phyloP scores from a whole-genome alignment of 2,888 invertebrate genomes.

The Drosophila nr. fundita region DNA sequence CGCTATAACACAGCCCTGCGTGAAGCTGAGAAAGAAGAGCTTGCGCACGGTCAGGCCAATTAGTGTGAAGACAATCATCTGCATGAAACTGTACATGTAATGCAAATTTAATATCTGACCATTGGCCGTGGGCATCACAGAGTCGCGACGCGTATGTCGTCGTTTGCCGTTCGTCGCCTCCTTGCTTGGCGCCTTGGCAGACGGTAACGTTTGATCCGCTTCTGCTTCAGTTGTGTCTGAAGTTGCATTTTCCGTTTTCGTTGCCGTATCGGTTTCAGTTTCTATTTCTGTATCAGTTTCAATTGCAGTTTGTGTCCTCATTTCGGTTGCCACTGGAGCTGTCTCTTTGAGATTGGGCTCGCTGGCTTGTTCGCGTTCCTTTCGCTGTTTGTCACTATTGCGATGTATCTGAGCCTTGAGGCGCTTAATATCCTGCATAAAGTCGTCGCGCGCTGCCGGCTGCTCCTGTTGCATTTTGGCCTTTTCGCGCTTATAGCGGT shows the following conservation, averaged over 20 bases:
- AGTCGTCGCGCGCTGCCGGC: constrained; percentile 76
- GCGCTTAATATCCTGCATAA: constrained; percentile 83
- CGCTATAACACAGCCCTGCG: constrained; percentile 87
- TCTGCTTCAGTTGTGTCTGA: constrained; percentile 16
- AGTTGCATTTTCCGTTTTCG: background rate
- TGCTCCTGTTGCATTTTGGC: constrained; percentile 74
- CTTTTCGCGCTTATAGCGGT: constrained; percentile 82
- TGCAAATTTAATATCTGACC: constrained; percentile 72
- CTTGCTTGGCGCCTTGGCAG: constrained; percentile 29
- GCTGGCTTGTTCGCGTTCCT: constrained; percentile 60
- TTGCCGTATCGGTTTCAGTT: constrained; percentile 1
- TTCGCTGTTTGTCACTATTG: constrained; percentile 73
- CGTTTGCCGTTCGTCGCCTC: constrained; percentile 39
- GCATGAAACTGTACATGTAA: constrained; percentile 89
- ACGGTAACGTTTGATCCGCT: constrained; percentile 49
- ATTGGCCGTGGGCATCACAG: constrained; percentile 55
- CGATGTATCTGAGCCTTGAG: constrained; percentile 83
- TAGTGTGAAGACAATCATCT: constrained; percentile 88
- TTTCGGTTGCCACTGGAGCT: constrained; percentile 4
- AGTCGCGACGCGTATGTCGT: constrained; percentile 39
- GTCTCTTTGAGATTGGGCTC: constrained; percentile 35
- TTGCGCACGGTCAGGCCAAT: constrained; percentile 83
- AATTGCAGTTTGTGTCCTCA: background rate
- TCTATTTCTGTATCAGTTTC: constrained; percentile 1
- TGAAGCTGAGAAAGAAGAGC: constrained; percentile 84